Percentiles rank a stretch among this genome's conserved stretches.
Evolutionary conservation across 2,113 vertebrate genomes (phyloP).

Genomic region (Mormyrus iriodes): DNA sequence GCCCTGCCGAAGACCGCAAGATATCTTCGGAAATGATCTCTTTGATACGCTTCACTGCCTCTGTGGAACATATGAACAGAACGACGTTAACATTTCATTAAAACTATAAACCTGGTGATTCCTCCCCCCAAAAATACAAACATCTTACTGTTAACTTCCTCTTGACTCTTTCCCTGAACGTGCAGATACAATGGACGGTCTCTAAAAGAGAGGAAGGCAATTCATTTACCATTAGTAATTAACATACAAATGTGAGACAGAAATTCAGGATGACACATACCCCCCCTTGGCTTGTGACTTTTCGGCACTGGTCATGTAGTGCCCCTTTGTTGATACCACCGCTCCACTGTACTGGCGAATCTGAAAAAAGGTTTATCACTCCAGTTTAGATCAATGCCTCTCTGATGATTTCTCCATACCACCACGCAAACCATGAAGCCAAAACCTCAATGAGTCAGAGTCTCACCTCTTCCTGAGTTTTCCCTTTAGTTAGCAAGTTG

Average conservation of each 20-base stretch:
- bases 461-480: conserved; percentile 87
- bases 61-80: conserved; percentile 48
- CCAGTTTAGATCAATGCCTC: not conserved
- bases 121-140: not conserved
- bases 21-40: conserved; percentile 90
- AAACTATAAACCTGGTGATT: not conserved
- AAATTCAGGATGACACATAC: conserved; percentile 44
- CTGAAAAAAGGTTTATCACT: conserved; percentile 32
- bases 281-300: conserved; percentile 40
- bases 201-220: conserved; percentile 45
- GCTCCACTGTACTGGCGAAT: conserved; percentile 63
- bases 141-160: conserved; percentile 87
- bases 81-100: not conserved
- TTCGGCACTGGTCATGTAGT: conserved; percentile 50
- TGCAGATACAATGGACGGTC: conserved; percentile 88
- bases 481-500: conserved; percentile 86
- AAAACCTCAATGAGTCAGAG: not conserved
- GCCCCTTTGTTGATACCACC: conserved; percentile 62
- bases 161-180: conserved; percentile 84
- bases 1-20: conserved; percentile 62
- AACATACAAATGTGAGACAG: not conserved
- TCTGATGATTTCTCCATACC: not conserved
- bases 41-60: conserved; percentile 87
- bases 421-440: not conserved
- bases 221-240: not conserved